Base-by-base conservation (phyloP, 2,888 invertebrate species). In the Andrena minutula region DNA sequence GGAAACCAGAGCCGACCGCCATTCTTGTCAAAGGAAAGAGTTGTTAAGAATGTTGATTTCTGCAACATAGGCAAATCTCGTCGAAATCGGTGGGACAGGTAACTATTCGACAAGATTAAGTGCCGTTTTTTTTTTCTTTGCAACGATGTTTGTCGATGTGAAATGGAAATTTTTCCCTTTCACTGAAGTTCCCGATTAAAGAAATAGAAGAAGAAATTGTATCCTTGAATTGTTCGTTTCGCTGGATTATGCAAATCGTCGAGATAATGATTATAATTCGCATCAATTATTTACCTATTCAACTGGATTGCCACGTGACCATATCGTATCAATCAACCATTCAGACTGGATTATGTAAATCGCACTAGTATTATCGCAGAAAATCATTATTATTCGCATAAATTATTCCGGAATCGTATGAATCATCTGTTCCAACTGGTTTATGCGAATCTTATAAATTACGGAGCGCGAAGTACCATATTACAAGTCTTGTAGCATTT, bases 361-460 rank as follows among this genome's bases (percentile, higher is more conserved):
- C 28, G n/a, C 41, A 41, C 56, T 35, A 69, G 35, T n/a, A 23
- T 28, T 58, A 28, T 35, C 61, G 20, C 32, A 35, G 32, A 35
- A 61, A 56, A 56, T 56, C 61, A 28, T 61, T 61, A 28, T 30
- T 30, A 35, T 28, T 58, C 41, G 35, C 26, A 26, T 56, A 56
- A 70, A 70, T 35, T 20, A 60, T 60, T 30, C 32, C 35, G 28
- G 20, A 61, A 61, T 61, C 61, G 26, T 58, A 23, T 56, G 69
- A 58, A 70, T 35, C 23, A 71, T 71, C 28, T 49, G 20, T 41
- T 60, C 30, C 60, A 26, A 41, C 26, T 69, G 69, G 56, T 58
- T 69, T 58, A 56, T 69, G 32, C 56, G 56, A 41, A 69, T 70
- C 10, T 20, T 47, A 47, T 60, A 47, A 60, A 60, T 60, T 70